phyloP scores from a whole-genome alignment of 2,113 vertebrate genomes.

The Fregata magnificens region DNA sequence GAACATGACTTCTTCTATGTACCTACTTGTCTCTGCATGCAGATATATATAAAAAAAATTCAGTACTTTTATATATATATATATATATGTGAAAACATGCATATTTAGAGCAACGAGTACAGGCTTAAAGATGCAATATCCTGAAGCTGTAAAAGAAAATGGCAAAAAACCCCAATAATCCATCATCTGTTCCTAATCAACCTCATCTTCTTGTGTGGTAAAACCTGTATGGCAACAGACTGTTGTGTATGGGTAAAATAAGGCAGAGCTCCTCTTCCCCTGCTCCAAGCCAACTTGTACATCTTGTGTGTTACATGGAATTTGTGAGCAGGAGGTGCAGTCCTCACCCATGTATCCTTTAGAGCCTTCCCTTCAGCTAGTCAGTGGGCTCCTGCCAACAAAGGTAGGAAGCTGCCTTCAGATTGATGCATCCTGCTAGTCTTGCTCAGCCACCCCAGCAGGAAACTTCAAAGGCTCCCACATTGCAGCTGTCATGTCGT shows the following conservation, averaged over 20 bases:
- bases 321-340: neutral
- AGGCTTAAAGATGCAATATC: conserved; percentile 68
- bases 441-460: neutral
- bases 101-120: conserved; percentile 42
- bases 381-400: neutral
- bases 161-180: neutral
- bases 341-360: neutral
- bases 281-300: neutral
- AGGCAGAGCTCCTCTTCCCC: neutral
- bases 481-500: fast-evolving
- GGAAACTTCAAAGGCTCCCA: neutral
- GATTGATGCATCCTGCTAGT: neutral
- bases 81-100: neutral
- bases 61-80: conserved; percentile 51
- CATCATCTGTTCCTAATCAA: neutral
- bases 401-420: neutral
- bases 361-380: neutral
- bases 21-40: conserved; percentile 59
- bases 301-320: neutral
- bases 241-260: neutral
- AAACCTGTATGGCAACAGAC: neutral
- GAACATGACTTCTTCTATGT: conserved; percentile 14
- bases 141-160: conserved; percentile 65
- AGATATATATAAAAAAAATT: conserved; percentile 43
- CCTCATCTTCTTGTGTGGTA: neutral